phyloP scores from a whole-genome alignment of 2,888 invertebrate genomes.

The Drosophila rellima region DNA sequence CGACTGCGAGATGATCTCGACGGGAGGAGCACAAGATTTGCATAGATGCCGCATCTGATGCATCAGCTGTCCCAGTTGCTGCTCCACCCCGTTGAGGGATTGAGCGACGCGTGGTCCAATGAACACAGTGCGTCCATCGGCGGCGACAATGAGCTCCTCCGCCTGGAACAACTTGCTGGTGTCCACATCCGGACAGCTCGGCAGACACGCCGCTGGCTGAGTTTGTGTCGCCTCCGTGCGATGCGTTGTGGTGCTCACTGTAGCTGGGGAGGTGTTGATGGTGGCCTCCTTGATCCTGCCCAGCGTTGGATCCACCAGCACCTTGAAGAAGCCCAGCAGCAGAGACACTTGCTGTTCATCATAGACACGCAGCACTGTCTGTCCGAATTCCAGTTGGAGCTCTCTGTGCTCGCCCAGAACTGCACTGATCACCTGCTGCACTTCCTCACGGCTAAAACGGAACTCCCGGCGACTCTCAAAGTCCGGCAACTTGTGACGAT shows the following conservation, averaged over 20 bases:
- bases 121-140: conserved; percentile 46
- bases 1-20: conserved; percentile 48
- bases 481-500: conserved; percentile 82
- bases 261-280: neutral
- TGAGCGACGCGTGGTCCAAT: conserved; percentile 51
- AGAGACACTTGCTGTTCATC: conserved; percentile 37
- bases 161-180: conserved; percentile 36
- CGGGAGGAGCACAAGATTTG: conserved; percentile 58
- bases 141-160: conserved; percentile 34
- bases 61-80: conserved; percentile 44
- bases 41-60: conserved; percentile 31
- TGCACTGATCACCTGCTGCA: conserved; percentile 74
- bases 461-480: conserved; percentile 78
- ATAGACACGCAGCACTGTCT: conserved; percentile 36
- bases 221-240: conserved; percentile 36
- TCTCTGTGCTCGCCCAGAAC: conserved; percentile 41
- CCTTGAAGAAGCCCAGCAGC: conserved; percentile 38
- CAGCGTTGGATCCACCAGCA: conserved; percentile 28
- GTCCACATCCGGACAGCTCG: conserved; percentile 24
- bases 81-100: conserved; percentile 41
- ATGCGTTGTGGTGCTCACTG: neutral
- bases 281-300: neutral
- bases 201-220: conserved; percentile 32
- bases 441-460: conserved; percentile 80
- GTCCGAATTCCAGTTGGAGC: neutral